Percentiles rank a stretch among this genome's conserved stretches.
Evolutionary conservation across 2,113 vertebrate species (phyloP).

Genomic region (Oreochromis niloticus): DNA sequence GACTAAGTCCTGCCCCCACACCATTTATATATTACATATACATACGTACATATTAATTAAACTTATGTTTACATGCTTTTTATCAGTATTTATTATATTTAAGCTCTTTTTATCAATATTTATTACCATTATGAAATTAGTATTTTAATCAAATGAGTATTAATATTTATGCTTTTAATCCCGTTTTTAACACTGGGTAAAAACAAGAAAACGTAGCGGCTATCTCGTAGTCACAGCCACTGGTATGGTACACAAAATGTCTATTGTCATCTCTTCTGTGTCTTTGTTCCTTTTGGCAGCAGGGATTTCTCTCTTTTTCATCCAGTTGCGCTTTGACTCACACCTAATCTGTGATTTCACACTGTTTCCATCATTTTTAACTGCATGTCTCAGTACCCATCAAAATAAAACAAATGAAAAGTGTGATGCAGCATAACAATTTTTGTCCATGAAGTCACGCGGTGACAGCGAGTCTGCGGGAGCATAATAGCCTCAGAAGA

Average conservation of each 20-base stretch:
- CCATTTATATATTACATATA: no score
- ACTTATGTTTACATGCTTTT: no score
- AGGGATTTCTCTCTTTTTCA: constrained; percentile 19
- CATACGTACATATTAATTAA: no score
- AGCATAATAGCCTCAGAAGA: neutral
- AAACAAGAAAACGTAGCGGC: neutral
- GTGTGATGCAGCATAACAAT: neutral
- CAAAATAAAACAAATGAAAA: constrained; percentile 32
- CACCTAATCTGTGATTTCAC: constrained; percentile 22
- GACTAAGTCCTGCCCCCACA: no score
- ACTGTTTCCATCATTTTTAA: constrained; percentile 21
- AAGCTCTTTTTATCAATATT: no score
- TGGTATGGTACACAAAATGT: neutral
- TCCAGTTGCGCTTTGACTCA: neutral
- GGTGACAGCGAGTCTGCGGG: neutral
- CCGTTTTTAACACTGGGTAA: no score
- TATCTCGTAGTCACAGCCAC: neutral
- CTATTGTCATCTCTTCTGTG: neutral
- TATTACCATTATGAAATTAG: no score
- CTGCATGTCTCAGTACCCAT: neutral
- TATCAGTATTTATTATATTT: no score
- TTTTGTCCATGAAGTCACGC: neutral
- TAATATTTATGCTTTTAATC: no score
- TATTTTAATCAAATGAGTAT: no score
- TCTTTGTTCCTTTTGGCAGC: constrained; percentile 13